phyloP scores from a whole-genome alignment of 2,113 vertebrate genomes.

The Natator depressus region DNA sequence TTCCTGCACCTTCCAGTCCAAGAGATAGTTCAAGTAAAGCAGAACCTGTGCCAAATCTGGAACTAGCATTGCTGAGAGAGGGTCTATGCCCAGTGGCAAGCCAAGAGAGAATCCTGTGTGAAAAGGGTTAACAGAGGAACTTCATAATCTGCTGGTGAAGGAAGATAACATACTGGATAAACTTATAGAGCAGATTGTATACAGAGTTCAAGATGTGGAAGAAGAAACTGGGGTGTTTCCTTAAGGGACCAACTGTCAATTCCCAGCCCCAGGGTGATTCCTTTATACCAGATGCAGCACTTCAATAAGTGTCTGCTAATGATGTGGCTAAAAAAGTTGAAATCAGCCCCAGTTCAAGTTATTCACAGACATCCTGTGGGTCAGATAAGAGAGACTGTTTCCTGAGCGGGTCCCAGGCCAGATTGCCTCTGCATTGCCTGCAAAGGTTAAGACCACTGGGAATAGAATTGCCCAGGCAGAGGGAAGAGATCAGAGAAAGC shows the following conservation, averaged over 20 bases:
- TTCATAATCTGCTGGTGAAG: background rate
- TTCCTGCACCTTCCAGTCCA: background rate
- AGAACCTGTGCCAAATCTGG: background rate
- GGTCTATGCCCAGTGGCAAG: background rate
- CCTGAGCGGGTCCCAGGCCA: background rate
- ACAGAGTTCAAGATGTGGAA: background rate
- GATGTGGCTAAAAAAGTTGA: background rate
- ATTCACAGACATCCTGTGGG: background rate
- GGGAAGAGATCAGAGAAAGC: background rate
- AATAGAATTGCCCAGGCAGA: background rate
- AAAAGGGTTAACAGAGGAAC: background rate
- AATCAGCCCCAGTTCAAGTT: too few relatives aligned
- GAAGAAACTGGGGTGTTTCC: background rate
- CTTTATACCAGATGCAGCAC: background rate
- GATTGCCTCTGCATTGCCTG: background rate
- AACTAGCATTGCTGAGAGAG: background rate
- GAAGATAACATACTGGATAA: background rate
- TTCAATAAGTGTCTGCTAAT: background rate
- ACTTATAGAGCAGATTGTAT: background rate
- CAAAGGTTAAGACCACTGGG: background rate
- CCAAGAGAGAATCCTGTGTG: background rate
- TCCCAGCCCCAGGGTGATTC: background rate
- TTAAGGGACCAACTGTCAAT: background rate
- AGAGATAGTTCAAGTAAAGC: background rate
- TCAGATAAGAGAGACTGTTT: background rate